Percentiles rank a stretch among this genome's conserved stretches.
These are phyloP conservation scores for Lithobius niger DNA, from an alignment of 1,140 invertebrate genomes.

Conservation along the genomic window DNA sequence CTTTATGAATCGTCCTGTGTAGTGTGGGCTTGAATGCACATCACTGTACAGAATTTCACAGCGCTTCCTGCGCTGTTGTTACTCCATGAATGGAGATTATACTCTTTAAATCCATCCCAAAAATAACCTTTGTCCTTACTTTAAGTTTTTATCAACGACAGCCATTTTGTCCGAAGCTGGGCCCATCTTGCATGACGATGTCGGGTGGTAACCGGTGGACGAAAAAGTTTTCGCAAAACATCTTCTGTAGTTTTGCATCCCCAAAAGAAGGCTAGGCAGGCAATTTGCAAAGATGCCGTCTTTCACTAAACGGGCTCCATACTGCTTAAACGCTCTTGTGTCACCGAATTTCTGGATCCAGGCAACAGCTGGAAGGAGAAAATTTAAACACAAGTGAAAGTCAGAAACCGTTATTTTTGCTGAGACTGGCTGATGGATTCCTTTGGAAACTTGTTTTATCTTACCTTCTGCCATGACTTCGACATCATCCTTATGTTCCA, in stretches of 20 bases:
- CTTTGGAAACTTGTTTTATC: no score
- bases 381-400: no score
- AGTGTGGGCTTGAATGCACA: no score
- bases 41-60: no score
- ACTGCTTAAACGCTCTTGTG: not conserved
- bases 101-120: no score
- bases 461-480: conserved; percentile 31
- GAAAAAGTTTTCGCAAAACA: conserved; percentile 69
- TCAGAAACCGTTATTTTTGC: no score
- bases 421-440: no score
- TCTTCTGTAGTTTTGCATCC: conserved; percentile 64
- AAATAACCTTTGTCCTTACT: no score
- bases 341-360: not conserved
- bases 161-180: conserved; percentile 51
- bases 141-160: conserved; percentile 63
- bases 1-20: no score
- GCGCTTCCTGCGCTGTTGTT: no score
- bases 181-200: conserved; percentile 62
- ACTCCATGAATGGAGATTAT: no score
- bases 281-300: conserved; percentile 40
- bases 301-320: not conserved
- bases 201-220: conserved; percentile 59
- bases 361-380: no score
- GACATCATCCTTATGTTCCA: conserved; percentile 47
- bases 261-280: conserved; percentile 50